Evolutionary conservation across 2,888 invertebrate species (phyloP).

Genomic region (Patella pellucida): DNA sequence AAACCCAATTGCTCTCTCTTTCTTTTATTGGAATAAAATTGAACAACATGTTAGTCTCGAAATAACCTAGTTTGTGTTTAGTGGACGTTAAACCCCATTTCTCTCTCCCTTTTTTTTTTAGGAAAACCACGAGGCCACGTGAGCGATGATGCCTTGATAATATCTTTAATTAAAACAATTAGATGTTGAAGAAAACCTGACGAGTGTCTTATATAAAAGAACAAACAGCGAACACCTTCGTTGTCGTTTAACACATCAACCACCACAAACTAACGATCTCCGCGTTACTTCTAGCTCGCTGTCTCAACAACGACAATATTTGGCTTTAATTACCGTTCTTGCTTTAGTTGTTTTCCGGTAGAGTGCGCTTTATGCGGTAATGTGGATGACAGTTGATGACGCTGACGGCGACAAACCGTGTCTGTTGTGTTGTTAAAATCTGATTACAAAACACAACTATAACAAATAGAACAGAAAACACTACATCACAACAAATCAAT

Average conservation of each 20-base stretch:
- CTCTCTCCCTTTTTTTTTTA: too few relatives aligned
- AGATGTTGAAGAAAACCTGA: too few relatives aligned
- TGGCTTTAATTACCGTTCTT: neutral
- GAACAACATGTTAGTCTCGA: too few relatives aligned
- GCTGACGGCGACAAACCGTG: constrained; percentile 8
- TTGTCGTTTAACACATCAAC: constrained; percentile 1
- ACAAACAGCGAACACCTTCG: neutral
- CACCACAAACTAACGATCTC: neutral
- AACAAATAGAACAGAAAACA: neutral
- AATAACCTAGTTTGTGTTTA: too few relatives aligned
- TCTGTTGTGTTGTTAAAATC: constrained; percentile 2
- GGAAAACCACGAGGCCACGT: too few relatives aligned
- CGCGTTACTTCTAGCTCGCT: neutral
- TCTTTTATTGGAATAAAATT: too few relatives aligned
- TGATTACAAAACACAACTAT: constrained; percentile 9
- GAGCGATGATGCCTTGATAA: too few relatives aligned
- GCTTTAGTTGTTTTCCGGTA: neutral
- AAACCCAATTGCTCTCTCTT: too few relatives aligned
- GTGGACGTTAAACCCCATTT: too few relatives aligned
- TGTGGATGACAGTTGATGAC: neutral
- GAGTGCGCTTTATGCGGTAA: constrained; percentile 5
- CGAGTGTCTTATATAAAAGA: too few relatives aligned
- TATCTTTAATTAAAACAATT: too few relatives aligned
- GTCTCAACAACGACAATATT: neutral
- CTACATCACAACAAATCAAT: too few relatives aligned